phyloP scores from a whole-genome alignment of 2,113 vertebrate genomes.

The Coptodon bakossiorum region DNA sequence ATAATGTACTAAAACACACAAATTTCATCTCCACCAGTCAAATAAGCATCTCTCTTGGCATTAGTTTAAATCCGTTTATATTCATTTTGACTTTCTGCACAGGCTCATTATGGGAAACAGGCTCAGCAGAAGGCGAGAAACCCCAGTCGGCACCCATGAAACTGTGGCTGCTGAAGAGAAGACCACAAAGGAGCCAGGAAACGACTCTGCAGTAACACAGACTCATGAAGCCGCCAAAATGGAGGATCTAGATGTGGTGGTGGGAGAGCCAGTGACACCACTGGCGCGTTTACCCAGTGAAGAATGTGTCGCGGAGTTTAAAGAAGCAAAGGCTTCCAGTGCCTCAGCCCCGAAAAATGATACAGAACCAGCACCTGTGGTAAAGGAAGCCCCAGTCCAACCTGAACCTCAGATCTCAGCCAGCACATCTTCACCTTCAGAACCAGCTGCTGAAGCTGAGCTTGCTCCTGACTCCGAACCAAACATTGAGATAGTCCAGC shows the following conservation, averaged over 20 bases:
- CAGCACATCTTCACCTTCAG: not conserved
- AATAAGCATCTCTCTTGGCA: not conserved
- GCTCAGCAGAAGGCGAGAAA: slow-evolving; percentile 35
- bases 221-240: not conserved
- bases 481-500: not conserved
- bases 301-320: not conserved
- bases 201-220: not conserved
- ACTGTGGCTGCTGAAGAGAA: slow-evolving; percentile 8
- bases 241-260: not conserved
- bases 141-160: not conserved
- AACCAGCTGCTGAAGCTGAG: not conserved
- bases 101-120: slow-evolving; percentile 65
- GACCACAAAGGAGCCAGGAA: not conserved
- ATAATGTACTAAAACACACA: slow-evolving; percentile 21
- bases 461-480: not conserved
- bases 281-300: not conserved
- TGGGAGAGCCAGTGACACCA: not conserved
- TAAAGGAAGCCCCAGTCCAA: not conserved
- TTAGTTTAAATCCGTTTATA: not conserved
- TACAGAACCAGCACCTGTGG: not conserved
- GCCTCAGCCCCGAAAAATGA: not conserved
- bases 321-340: not conserved
- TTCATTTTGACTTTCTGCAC: not conserved
- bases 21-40: not conserved
- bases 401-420: not conserved